Conservation (phyloP, 2,797 vertebrate species). For the Melanitta fusca region DNA sequence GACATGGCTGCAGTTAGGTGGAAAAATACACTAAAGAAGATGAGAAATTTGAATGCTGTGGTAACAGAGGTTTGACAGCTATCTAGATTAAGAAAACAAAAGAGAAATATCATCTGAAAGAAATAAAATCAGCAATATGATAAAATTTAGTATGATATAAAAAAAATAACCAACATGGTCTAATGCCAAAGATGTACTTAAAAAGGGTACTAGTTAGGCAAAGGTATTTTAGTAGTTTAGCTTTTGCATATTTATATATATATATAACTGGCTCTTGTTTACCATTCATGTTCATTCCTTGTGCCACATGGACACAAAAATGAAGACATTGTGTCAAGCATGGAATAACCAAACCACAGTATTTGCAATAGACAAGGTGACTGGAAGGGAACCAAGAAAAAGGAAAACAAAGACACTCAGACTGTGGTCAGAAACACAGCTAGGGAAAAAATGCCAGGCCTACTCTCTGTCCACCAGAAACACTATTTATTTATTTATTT, state of each 20-base stretch:
- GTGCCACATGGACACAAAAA: background rate
- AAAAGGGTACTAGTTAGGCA: background rate
- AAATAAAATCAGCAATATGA: background rate
- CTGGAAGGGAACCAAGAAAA: background rate
- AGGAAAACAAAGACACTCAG: background rate
- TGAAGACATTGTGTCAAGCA: background rate
- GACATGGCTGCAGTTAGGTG: background rate
- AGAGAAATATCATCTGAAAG: background rate
- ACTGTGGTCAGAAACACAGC: accelerated
- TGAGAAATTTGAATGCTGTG: background rate
- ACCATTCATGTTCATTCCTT: background rate
- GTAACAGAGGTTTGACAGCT: background rate
- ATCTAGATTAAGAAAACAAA: background rate
- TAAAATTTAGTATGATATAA: background rate
- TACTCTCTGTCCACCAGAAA: accelerated
- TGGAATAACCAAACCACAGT: background rate
- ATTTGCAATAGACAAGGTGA: background rate
- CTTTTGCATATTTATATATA: background rate
- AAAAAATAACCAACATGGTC: background rate
- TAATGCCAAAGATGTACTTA: background rate
- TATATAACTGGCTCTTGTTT: background rate
- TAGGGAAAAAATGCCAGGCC: background rate
- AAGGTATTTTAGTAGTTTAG: background rate
- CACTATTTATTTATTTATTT: no score
- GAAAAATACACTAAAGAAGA: background rate